Evolutionary conservation across 2,113 vertebrate species (phyloP), one percentile per base, ranked within the genome.

Genomic region (Equus przewalskii): DNA sequence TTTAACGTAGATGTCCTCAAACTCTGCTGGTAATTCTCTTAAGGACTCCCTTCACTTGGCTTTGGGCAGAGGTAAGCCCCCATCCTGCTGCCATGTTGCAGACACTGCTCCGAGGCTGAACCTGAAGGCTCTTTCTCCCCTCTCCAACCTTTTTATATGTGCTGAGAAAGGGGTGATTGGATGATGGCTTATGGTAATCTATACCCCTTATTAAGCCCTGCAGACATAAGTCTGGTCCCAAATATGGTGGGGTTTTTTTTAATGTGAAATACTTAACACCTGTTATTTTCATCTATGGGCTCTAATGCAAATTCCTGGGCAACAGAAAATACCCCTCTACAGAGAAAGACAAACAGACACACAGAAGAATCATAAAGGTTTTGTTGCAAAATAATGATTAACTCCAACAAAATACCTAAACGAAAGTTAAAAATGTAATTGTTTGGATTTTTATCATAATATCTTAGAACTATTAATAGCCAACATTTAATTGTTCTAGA

Each of bases 391-490:
- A 86, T n/a, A 79, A 8, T 93, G 12, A 3, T 26, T 54, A 95
- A 54, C 13, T 72, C 12, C n/a, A 92, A 91, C 33, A 95, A 28
- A 83, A 58, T 56, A 69, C 41, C 21, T 84, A 76, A 19, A 26
- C 49, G 10, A 88, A 93, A 67, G n/a, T 69, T 92, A 72, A 75
- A 93, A 64, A 7, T 69, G 28, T 65, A 67, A 75, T 81, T 49
- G 51, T 46, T 75, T 90, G 12, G 30, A 46, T 56, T 75, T 95
- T 95, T 75, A 65, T 65, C 10, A 5, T 62, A 96, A 44, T 64
- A 90, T 81, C 88, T 95, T 81, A 90, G 49, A 36, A 89, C 18
- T 92, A 54, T 44, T 91, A 96, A 73, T 94, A 64, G 73, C 9
- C 65, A 96, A 10, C 1, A 46, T 69, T 73, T 88, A 81, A 94